Evolutionary conservation across 2,888 invertebrate genomes (phyloP), one percentile per base, ranked within the genome.

Genomic region (Rotaria socialis): DNA sequence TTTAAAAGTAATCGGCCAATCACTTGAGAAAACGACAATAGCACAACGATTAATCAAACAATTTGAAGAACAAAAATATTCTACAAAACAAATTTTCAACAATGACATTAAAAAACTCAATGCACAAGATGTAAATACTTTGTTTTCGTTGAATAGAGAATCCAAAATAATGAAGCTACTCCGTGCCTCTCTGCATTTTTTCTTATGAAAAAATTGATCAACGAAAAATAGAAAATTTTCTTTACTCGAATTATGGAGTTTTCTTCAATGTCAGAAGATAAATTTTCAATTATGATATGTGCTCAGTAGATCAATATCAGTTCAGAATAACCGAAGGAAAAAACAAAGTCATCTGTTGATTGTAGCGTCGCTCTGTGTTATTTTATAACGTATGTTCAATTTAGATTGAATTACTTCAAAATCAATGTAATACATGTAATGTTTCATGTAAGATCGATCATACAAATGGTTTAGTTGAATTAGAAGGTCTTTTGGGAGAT

Each of bases 11-110:
- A 47, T 47, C 11, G 11, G 47, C 14, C 43, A n/a, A 19, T 80
- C 80, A 80, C 1, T 24, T 24, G 80, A 80, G 10, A 80, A 47
- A 14, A 24, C 5, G 2, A 1, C 3, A 11, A 47, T 24, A 80
- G 80, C 80, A 47, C 47, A 47, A 80, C 4, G 24, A 24, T 47
- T 80, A n/a, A 80, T 80, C 8, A 80, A 80, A 80, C 47, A 80
- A n/a, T 47, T 47, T 80, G 80, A 80, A 80, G 80, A 43, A 47
- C 43, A 47, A 47, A 47, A 80, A 47, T 80, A 80, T 47, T 80
- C 47, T 5, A 47, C n/a, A 80, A 2, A 14, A 14, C 24, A n/a
- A 47, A 43, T 80, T n/a, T 1, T 0, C 4, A 47, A 80, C n/a
- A 47, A 6, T 47, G 80, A 80, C n/a, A 80, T 80, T n/a, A 41